Evolutionary conservation across 2,113 vertebrate species (phyloP).

Genomic region (Epinephelus lanceolatus): DNA sequence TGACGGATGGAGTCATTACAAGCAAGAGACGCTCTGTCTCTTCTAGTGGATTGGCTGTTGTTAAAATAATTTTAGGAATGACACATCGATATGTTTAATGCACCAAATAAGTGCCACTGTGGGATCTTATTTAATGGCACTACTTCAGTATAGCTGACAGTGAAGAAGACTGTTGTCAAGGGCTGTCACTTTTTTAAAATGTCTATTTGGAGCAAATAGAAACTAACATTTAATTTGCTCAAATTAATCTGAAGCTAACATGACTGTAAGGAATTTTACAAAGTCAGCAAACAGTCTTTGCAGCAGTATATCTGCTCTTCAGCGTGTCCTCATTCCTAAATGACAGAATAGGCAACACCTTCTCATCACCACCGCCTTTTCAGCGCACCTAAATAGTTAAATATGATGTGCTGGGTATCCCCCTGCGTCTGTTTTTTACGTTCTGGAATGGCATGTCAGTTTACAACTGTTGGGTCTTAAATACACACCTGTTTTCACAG

Average conservation of each 20-base stretch:
- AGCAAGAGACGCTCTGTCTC: not conserved
- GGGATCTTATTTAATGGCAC: not conserved
- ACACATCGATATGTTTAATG: constrained; percentile 11
- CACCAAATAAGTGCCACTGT: not conserved
- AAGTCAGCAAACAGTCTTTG: no score
- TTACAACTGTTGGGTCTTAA: no score
- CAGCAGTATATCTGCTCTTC: no score
- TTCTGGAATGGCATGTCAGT: no score
- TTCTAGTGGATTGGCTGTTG: not conserved
- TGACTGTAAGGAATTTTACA: no score
- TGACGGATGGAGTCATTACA: constrained; percentile 25
- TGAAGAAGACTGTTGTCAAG: not conserved
- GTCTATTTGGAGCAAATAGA: not conserved
- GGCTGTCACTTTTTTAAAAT: not conserved
- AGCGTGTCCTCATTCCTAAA: no score
- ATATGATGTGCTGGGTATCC: no score
- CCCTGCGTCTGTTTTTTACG: no score
- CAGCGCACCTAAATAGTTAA: no score
- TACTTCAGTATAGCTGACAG: constrained; percentile 9
- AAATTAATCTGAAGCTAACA: not conserved
- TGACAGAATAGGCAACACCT: no score
- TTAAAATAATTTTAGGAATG: constrained; percentile 9
- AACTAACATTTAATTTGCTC: not conserved
- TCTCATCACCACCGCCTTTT: no score
- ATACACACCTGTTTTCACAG: no score